Evolutionary conservation across 2,888 invertebrate genomes (phyloP), one percentile per base, ranked within the genome.

Genomic region (Melikaiella ostensackeni): DNA sequence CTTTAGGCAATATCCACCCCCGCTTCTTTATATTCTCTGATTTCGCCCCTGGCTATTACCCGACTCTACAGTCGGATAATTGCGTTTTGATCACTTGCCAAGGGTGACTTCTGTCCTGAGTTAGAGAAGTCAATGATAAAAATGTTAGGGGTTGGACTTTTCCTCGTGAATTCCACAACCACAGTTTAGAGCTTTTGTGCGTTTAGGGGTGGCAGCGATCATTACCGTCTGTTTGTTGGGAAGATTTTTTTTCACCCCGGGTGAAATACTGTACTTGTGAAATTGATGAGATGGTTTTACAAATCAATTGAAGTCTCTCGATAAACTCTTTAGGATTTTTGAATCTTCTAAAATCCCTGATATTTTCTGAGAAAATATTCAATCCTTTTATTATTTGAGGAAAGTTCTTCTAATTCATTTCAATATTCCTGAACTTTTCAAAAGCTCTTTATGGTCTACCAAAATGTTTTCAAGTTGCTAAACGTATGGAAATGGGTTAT

Each of bases 51-150:
- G 30, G n/a, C 50, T 11, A 70, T 50, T 30, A 50, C n/a, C n/a
- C n/a, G n/a, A 50, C 50, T 70, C n/a, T 50, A 50, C 19, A 70
- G n/a, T 70, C 50, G n/a, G 50, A 8, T 70, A 70, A 70, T 70
- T 33, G 50, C n/a, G 50, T 70, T 55, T 70, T 70, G 50, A 50
- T 70, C 33, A 70, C 50, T 70, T 70, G 70, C 50, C n/a, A 70
- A 70, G 50, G 70, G 70, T 70, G 50, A 70, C 50, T 33, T 5
- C 30, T 70, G 24, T 50, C 30, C 38, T 42, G 16, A 46, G 6
- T 70, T 70, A 11, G 50, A 27, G 11, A 70, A 66, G 46, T 50
- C n/a, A 30, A 50, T 70, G 50, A 70, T 55, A 27, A 19, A 42
- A 70, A 63, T 63, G 9, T 21, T 21, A 19, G 27, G 27, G 16